phyloP scores from a whole-genome alignment of 2,113 vertebrate species.

The Camelus bactrianus region DNA sequence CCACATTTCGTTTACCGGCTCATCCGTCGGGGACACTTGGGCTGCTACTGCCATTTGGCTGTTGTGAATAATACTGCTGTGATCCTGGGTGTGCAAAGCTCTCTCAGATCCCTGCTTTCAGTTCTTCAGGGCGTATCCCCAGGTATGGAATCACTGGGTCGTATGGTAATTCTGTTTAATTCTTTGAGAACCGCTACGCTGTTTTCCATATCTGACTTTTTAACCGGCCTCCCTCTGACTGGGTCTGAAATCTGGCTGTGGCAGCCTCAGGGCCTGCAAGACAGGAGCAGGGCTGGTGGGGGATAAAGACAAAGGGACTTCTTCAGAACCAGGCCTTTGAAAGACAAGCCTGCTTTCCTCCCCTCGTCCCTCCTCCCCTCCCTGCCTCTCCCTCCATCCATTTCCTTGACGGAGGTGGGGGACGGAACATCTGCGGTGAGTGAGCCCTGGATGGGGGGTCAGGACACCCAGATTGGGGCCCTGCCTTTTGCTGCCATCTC shows the following conservation, averaged over 20 bases:
- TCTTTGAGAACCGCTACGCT: accelerated
- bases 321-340: neutral
- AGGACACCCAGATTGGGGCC: neutral
- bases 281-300: neutral
- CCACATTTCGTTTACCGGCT: accelerated
- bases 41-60: neutral
- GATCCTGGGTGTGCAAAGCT: accelerated
- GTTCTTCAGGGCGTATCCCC: neutral
- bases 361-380: neutral
- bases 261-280: neutral
- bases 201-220: neutral
- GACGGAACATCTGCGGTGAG: accelerated
- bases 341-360: neutral
- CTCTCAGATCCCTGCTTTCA: neutral
- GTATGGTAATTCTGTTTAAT: neutral
- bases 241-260: neutral
- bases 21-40: accelerated
- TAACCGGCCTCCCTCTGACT: neutral
- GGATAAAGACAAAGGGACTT: neutral
- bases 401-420: neutral
- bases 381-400: neutral
- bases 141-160: neutral
- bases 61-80: accelerated
- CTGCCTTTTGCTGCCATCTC: neutral
- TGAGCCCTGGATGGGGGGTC: neutral